Conservation (phyloP, 53 echinoderm and acorn worm species). For the Paracentrotus lividus region DNA sequence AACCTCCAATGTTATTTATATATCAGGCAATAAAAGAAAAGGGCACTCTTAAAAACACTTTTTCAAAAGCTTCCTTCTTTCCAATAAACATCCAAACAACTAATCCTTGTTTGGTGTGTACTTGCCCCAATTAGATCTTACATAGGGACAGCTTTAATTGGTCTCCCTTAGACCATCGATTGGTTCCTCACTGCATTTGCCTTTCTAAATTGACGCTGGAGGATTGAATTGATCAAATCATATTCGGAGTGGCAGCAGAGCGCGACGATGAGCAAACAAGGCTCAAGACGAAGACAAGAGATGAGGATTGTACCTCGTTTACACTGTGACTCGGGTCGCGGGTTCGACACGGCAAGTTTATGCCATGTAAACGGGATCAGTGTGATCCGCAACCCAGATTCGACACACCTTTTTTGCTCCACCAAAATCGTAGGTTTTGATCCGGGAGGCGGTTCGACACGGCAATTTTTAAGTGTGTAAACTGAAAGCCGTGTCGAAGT, state of each 20-base stretch:
- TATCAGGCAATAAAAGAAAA: neutral
- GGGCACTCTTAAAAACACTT: neutral
- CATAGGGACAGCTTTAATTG: conserved; percentile 59
- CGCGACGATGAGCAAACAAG: conserved; percentile 62
- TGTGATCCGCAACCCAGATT: too few relatives aligned
- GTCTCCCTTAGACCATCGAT: conserved; percentile 17
- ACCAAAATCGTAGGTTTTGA: too few relatives aligned
- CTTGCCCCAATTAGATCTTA: neutral
- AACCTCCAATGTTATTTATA: too few relatives aligned
- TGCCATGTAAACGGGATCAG: too few relatives aligned
- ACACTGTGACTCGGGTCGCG: too few relatives aligned
- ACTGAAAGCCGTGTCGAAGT: too few relatives aligned
- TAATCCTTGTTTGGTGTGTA: neutral
- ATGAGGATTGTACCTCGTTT: too few relatives aligned
- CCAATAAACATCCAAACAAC: neutral
- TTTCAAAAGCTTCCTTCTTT: neutral
- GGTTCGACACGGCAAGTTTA: too few relatives aligned
- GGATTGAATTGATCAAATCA: conserved; percentile 64
- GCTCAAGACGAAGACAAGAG: neutral
- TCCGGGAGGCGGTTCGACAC: too few relatives aligned
- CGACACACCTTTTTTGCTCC: too few relatives aligned
- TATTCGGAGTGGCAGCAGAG: conserved; percentile 62
- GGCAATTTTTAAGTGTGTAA: too few relatives aligned
- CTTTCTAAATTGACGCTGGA: conserved; percentile 25
- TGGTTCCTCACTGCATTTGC: neutral